phyloP scores from a whole-genome alignment of 2,888 invertebrate species.

The Oegoconia quadripuncta region DNA sequence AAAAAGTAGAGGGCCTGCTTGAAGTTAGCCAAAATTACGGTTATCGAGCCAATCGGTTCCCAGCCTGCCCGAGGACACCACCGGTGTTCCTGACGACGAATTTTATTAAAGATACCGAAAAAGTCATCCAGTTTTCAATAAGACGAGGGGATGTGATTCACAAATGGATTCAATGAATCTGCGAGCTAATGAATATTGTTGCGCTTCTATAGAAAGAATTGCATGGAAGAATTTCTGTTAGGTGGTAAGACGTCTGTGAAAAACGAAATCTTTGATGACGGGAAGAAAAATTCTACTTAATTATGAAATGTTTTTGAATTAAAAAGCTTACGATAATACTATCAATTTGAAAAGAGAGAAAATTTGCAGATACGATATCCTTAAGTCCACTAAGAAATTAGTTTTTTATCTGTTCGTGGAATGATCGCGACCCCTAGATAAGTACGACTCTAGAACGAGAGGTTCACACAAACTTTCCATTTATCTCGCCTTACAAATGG shows the following conservation, averaged over 20 bases:
- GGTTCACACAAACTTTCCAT: conserved; percentile 13
- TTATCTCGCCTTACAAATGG: neutral
- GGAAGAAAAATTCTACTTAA: too few relatives aligned
- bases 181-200: conserved; percentile 1
- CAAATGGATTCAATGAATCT: conserved; percentile 25
- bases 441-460: too few relatives aligned
- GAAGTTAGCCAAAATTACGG: conserved; percentile 59
- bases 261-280: too few relatives aligned
- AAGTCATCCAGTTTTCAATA: conserved; percentile 43
- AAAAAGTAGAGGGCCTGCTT: conserved; percentile 45
- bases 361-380: too few relatives aligned
- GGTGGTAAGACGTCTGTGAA: too few relatives aligned
- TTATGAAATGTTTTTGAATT: too few relatives aligned
- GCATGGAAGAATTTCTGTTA: too few relatives aligned
- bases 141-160: conserved; percentile 32
- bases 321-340: too few relatives aligned
- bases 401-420: too few relatives aligned
- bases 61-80: conserved; percentile 7
- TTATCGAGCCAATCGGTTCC: conserved; percentile 54
- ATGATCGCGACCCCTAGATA: too few relatives aligned
- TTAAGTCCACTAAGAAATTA: too few relatives aligned
- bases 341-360: too few relatives aligned
- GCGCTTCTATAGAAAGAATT: neutral
- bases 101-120: conserved; percentile 41
- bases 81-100: conserved; percentile 24